These are phyloP conservation scores for Hydrozoanthus gracilis DNA, from an alignment of 92 coral and sea anemone species.

Conservation along the genomic window DNA sequence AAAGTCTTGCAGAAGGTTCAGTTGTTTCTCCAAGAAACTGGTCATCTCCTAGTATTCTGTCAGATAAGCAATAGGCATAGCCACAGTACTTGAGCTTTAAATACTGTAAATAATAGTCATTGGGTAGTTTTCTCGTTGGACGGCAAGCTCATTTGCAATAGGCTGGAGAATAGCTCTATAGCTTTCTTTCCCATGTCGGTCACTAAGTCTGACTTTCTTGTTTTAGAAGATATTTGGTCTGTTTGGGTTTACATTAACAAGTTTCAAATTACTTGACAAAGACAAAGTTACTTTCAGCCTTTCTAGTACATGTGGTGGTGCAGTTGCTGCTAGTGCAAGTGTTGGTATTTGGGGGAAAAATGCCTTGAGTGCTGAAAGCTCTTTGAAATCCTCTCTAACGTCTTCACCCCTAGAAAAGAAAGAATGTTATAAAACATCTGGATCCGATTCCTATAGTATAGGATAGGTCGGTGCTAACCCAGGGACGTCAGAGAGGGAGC, in stretches of 20 bases:
- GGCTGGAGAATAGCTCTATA: slow-evolving; percentile 59
- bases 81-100: slow-evolving; percentile 68
- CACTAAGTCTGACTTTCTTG: slow-evolving; percentile 63
- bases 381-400: slow-evolving; percentile 59
- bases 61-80: slow-evolving; percentile 70
- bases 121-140: slow-evolving; percentile 72
- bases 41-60: slow-evolving; percentile 65
- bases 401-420: slow-evolving; percentile 56
- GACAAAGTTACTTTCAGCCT: slow-evolving; percentile 47
- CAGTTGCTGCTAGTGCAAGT: slow-evolving; percentile 65
- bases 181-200: slow-evolving; percentile 64
- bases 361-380: slow-evolving; percentile 50
- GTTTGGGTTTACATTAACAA: slow-evolving; percentile 66
- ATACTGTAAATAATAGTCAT: slow-evolving; percentile 72
- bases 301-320: slow-evolving; percentile 58
- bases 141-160: slow-evolving; percentile 66
- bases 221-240: slow-evolving; percentile 61
- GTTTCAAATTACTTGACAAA: slow-evolving; percentile 47
- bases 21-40: slow-evolving; percentile 69
- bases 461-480: too few relatives aligned
- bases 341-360: slow-evolving; percentile 57
- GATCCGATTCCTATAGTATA: too few relatives aligned
- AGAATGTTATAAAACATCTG: too few relatives aligned
- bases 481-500: too few relatives aligned
- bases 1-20: slow-evolving; percentile 71